Conservation (phyloP, 1,140 invertebrate genomes). For the Zophobas atratus region DNA sequence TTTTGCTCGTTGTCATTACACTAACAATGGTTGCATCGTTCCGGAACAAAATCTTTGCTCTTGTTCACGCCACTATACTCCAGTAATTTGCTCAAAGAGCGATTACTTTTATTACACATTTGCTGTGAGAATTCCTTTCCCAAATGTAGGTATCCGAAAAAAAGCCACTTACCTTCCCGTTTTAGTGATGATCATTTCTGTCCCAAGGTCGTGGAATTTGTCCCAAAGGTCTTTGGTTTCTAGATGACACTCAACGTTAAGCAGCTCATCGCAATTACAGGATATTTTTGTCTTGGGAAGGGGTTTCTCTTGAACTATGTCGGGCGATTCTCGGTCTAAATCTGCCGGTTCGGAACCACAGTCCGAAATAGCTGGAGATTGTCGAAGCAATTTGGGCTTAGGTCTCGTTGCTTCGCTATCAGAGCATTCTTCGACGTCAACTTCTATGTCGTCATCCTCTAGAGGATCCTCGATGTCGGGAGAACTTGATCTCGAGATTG, state of each 20-base stretch:
- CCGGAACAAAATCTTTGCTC: constrained; percentile 50
- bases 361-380: constrained; percentile 63
- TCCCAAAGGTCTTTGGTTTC: constrained; percentile 96
- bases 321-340: constrained; percentile 64
- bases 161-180: constrained; percentile 87
- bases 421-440: constrained; percentile 67
- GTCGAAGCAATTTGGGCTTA: constrained; percentile 60
- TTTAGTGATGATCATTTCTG: constrained; percentile 99
- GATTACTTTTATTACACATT: constrained; percentile 3
- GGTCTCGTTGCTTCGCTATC: constrained; percentile 62
- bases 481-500: constrained; percentile 58
- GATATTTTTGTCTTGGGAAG: constrained; percentile 70
- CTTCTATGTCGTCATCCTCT: constrained; percentile 66
- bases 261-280: constrained; percentile 88
- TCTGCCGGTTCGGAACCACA: constrained; percentile 65
- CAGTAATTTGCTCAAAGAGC: constrained; percentile 46
- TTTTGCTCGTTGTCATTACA: constrained; percentile 20
- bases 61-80: constrained; percentile 51
- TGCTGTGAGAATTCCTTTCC: constrained; percentile 12
- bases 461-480: constrained; percentile 62
- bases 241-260: constrained; percentile 88
- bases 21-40: constrained; percentile 47
- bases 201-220: constrained; percentile 94
- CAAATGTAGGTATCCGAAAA: background rate
- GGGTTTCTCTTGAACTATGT: constrained; percentile 58